Evolutionary conservation across 1,140 invertebrate genomes (phyloP).

Genomic region (Penaeus indicus): DNA sequence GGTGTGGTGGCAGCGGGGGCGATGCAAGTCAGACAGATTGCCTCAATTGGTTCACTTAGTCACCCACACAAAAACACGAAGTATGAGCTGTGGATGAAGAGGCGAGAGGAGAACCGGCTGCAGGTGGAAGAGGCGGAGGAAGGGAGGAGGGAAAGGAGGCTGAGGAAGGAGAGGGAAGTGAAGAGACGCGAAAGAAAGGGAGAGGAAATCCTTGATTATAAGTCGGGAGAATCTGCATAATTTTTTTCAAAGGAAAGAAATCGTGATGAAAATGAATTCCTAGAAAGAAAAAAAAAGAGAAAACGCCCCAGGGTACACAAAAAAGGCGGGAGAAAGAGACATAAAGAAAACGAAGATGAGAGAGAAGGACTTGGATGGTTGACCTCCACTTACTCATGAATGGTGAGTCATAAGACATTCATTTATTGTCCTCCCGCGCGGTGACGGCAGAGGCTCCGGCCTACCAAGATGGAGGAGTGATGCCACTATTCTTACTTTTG

Average conservation of each 20-base stretch:
- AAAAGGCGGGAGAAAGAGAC: slow-evolving; percentile 17
- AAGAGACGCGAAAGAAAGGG: slow-evolving; percentile 4
- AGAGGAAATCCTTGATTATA: slow-evolving; percentile 7
- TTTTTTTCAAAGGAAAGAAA: not conserved
- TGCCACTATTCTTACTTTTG: too few species aligned
- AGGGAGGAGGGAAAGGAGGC: not conserved
- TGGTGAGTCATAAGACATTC: slow-evolving; percentile 48
- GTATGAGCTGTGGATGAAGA: slow-evolving; percentile 25
- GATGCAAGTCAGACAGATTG: slow-evolving; percentile 51
- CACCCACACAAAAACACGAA: slow-evolving; percentile 56
- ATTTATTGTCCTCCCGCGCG: slow-evolving; percentile 28
- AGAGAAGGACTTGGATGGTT: not conserved
- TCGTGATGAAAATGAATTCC: not conserved
- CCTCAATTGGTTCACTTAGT: slow-evolving; percentile 55
- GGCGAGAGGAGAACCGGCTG: not conserved
- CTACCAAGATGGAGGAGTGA: too few species aligned
- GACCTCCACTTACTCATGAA: slow-evolving; percentile 43
- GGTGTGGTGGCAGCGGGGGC: not conserved
- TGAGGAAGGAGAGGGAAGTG: not conserved
- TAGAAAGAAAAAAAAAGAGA: not conserved
- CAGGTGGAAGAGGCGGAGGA: slow-evolving; percentile 4
- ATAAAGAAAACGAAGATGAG: slow-evolving; percentile 5
- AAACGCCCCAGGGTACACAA: not conserved
- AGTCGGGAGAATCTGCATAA: not conserved
- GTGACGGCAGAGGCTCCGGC: too few species aligned